These are phyloP conservation scores for Collichthys lucidus DNA, from an alignment of 2,113 vertebrate genomes.

Conservation along the genomic window DNA sequence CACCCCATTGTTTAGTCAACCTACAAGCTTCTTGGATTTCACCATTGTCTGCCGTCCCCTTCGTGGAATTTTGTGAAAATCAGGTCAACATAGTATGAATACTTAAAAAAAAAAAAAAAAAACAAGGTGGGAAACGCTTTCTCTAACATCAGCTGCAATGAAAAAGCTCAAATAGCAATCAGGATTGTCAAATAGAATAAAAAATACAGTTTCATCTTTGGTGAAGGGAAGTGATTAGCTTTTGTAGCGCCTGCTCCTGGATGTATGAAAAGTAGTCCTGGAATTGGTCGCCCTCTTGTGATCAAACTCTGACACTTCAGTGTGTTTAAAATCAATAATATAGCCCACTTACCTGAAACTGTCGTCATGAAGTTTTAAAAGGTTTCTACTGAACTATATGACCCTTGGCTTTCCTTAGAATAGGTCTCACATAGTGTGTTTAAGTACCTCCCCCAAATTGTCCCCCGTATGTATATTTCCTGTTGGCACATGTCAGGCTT, in stretches of 20 bases:
- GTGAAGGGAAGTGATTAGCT: conserved; percentile 14
- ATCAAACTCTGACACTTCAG: not conserved
- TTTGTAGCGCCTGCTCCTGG: not conserved
- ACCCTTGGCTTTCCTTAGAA: conserved; percentile 31
- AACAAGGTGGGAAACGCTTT: not conserved
- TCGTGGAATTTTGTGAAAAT: not conserved
- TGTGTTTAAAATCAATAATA: not conserved
- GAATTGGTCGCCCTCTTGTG: conserved; percentile 60
- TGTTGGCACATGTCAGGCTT: not conserved
- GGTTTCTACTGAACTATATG: not conserved
- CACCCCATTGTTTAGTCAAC: not conserved
- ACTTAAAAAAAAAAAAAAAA: not conserved
- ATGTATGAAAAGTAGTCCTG: not conserved
- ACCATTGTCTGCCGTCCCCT: not conserved
- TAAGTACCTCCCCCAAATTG: not conserved
- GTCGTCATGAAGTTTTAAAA: not conserved
- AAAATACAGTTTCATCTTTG: not conserved
- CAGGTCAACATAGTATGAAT: not conserved
- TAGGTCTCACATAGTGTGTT: not conserved
- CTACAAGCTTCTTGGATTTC: not conserved
- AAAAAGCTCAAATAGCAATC: conserved; percentile 2
- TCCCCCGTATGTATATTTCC: not conserved
- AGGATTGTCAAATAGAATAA: not conserved
- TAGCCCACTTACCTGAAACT: not conserved
- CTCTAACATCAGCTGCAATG: not conserved